A percentile compares a stretch with the other conserved stretches of the same genome.
These are phyloP conservation scores for Sphecodes monilicornis DNA, from an alignment of 2,888 invertebrate genomes.

Conservation along the genomic window DNA sequence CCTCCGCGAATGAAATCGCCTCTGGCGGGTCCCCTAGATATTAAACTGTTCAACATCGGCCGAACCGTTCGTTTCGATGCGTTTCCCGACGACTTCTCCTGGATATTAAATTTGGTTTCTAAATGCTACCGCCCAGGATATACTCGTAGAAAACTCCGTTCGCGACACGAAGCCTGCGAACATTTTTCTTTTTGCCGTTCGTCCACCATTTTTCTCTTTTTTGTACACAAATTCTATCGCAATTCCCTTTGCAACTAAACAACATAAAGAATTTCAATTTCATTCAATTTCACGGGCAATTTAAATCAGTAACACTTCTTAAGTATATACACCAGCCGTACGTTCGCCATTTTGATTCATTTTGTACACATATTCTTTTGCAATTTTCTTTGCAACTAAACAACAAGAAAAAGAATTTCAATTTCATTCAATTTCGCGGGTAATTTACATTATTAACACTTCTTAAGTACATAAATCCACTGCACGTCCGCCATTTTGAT, in stretches of 20 bases:
- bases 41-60: constrained; percentile 73
- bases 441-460: too few species aligned
- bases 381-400: too few species aligned
- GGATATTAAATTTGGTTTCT: constrained; percentile 73
- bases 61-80: constrained; percentile 72
- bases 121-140: constrained; percentile 65
- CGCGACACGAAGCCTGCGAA: neutral
- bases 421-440: too few species aligned
- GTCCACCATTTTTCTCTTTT: neutral
- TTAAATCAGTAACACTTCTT: too few species aligned
- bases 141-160: constrained; percentile 14
- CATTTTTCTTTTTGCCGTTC: neutral
- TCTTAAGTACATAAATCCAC: too few species aligned
- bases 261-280: neutral
- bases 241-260: neutral
- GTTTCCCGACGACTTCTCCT: constrained; percentile 65
- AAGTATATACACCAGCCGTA: too few species aligned
- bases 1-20: constrained; percentile 67
- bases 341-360: too few species aligned
- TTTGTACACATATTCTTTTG: too few species aligned
- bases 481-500: neutral
- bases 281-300: neutral
- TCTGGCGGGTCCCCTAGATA: constrained; percentile 66
- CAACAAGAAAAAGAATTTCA: too few species aligned
- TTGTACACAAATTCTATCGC: neutral